These are phyloP conservation scores for Brachionus koreanus DNA, from an alignment of 1,140 invertebrate genomes.

Conservation along the genomic window DNA sequence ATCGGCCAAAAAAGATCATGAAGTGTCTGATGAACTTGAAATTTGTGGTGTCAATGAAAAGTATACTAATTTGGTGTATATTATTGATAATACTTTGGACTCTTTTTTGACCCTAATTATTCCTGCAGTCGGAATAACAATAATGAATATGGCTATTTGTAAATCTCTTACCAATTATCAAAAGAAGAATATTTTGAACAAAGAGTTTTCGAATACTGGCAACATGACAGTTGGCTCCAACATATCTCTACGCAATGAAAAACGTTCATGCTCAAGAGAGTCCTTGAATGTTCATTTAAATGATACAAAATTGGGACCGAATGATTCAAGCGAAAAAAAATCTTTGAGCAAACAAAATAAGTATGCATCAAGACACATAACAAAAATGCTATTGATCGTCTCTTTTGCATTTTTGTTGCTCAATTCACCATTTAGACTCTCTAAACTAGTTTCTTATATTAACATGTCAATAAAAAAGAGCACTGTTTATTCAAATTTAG, in stretches of 20 bases:
- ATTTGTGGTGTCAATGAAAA: constrained; percentile 28
- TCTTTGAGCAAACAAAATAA: not conserved
- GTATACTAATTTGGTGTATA: constrained; percentile 31
- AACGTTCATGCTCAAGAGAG: not conserved
- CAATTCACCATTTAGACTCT: constrained; percentile 34
- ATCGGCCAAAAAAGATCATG: constrained; percentile 27
- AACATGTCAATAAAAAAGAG: constrained; percentile 22
- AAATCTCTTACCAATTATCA: constrained; percentile 12
- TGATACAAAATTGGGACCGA: not conserved
- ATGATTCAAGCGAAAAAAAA: not conserved
- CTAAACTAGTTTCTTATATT: constrained; percentile 14
- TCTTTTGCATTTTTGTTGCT: constrained; percentile 36
- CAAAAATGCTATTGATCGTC: constrained; percentile 34
- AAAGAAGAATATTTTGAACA: constrained; percentile 7
- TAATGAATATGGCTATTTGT: constrained; percentile 35
- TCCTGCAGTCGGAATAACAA: constrained; percentile 1
- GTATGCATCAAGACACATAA: constrained; percentile 1
- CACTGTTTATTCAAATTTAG: constrained; percentile 20
- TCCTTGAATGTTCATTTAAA: not conserved
- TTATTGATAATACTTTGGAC: constrained; percentile 35
- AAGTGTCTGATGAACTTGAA: not conserved
- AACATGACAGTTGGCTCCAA: not conserved
- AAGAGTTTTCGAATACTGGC: not conserved
- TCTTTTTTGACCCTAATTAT: constrained; percentile 40
- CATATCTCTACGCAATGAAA: not conserved